Conservation (phyloP, 2,113 vertebrate species). For the Lepus timidus region DNA sequence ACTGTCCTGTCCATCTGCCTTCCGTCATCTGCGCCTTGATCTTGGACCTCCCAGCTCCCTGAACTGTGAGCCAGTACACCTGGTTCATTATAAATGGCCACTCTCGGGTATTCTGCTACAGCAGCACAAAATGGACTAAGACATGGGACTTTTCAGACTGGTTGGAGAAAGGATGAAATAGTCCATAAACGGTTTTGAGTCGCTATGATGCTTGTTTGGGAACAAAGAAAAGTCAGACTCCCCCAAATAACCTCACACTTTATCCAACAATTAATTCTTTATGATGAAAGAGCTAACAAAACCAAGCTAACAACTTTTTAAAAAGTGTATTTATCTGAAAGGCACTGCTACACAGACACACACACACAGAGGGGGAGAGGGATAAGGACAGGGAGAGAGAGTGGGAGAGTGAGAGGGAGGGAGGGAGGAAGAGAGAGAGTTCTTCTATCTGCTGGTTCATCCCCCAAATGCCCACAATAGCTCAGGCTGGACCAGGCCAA, state of each 20-base stretch:
- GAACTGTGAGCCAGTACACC: neutral
- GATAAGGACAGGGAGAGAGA: too few species aligned
- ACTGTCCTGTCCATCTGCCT: neutral
- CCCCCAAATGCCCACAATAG: too few species aligned
- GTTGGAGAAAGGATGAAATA: neutral
- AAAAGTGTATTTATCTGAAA: too few species aligned
- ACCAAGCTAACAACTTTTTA: neutral
- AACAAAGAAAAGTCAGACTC: neutral
- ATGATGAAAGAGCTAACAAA: conserved; percentile 33
- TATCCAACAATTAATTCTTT: neutral
- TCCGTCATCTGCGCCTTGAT: neutral
- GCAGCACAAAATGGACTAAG: neutral
- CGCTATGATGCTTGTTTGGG: neutral
- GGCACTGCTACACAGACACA: too few species aligned
- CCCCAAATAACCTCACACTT: neutral
- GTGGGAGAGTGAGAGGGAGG: too few species aligned
- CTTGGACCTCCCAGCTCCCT: neutral
- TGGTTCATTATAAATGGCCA: neutral
- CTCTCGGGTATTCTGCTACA: neutral
- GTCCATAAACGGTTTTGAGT: neutral
- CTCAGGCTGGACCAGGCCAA: too few species aligned
- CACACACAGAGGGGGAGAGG: too few species aligned
- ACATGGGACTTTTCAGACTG: neutral
- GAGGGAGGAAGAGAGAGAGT: too few species aligned
- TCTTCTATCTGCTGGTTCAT: too few species aligned